phyloP scores from a whole-genome alignment of 2,797 vertebrate species.

The Heliangelus exortis region DNA sequence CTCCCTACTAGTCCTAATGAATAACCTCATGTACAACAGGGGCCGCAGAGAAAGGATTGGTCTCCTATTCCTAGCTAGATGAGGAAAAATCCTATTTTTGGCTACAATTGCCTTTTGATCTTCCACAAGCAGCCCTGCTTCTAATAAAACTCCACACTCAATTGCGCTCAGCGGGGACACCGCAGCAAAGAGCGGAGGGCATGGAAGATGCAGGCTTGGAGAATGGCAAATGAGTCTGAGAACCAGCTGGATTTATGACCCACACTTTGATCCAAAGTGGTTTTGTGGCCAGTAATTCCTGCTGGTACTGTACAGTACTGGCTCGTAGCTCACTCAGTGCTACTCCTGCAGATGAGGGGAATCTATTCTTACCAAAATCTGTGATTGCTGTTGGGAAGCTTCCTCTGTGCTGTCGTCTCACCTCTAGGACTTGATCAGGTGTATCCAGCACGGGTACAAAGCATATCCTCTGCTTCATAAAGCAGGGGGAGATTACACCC shows the following conservation, averaged over 20 bases:
- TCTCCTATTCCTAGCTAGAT: slow-evolving; percentile 58
- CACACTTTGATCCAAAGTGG: slow-evolving; percentile 39
- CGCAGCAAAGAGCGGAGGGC: background rate
- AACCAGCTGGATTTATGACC: slow-evolving; percentile 51
- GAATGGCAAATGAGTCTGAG: slow-evolving; percentile 54
- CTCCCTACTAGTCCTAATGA: slow-evolving; percentile 35
- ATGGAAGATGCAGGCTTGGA: background rate
- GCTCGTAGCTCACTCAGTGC: background rate
- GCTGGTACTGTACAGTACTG: background rate
- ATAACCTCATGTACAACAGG: slow-evolving; percentile 29
- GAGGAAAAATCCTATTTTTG: slow-evolving; percentile 61
- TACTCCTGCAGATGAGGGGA: slow-evolving; percentile 1
- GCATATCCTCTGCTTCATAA: fast-evolving
- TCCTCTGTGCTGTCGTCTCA: background rate
- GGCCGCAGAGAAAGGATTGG: slow-evolving; percentile 17
- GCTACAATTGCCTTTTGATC: slow-evolving; percentile 57
- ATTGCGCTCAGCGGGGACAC: slow-evolving; percentile 30
- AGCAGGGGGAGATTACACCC: background rate
- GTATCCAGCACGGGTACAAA: background rate
- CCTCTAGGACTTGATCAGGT: background rate
- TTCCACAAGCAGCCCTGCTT: slow-evolving; percentile 57
- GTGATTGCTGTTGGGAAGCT: background rate
- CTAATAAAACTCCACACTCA: slow-evolving; percentile 55
- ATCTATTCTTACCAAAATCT: background rate
- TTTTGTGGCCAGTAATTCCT: slow-evolving; percentile 46